Percentiles rank a stretch among this genome's conserved stretches.
phyloP scores from a whole-genome alignment of 2,888 invertebrate species.

The Hetaerina titia region DNA sequence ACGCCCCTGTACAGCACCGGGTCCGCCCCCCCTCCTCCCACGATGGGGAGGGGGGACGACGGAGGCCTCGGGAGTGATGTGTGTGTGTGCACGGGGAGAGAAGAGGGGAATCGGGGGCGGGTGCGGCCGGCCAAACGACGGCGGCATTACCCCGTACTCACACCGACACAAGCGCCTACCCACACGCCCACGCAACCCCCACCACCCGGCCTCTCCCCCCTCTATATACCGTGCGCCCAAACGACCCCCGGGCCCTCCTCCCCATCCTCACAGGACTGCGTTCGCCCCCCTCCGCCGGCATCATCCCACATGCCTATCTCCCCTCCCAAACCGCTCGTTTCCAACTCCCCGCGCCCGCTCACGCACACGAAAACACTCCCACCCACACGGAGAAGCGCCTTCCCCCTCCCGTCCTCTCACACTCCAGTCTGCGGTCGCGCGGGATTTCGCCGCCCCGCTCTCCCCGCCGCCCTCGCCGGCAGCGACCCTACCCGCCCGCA shows the following conservation, averaged over 20 bases:
- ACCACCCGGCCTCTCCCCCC: too few species aligned
- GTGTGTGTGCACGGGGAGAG: not conserved
- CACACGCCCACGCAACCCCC: not conserved
- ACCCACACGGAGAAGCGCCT: not conserved
- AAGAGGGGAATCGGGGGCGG: not conserved
- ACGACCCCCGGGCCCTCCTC: slow-evolving; percentile 70
- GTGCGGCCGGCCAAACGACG: not conserved
- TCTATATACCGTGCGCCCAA: not conserved
- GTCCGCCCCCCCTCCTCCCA: slow-evolving; percentile 67
- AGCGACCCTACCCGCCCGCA: slow-evolving; percentile 74
- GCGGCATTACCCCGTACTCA: not conserved
- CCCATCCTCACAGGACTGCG: slow-evolving; percentile 73
- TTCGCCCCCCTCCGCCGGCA: not conserved
- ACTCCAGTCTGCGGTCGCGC: slow-evolving; percentile 75
- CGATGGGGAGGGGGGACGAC: not conserved
- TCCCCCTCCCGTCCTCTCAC: slow-evolving; percentile 73
- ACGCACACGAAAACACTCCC: not conserved
- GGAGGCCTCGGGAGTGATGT: not conserved
- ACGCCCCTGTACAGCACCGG: slow-evolving; percentile 66
- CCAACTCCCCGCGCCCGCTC: not conserved
- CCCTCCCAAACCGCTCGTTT: not conserved
- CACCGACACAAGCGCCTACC: not conserved
- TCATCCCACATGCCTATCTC: not conserved
- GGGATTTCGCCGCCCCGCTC: slow-evolving; percentile 69
- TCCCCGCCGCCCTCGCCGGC: not conserved